These are phyloP conservation scores for Whitmania pigra DNA, from an alignment of 1,140 invertebrate species.

Conservation along the genomic window DNA sequence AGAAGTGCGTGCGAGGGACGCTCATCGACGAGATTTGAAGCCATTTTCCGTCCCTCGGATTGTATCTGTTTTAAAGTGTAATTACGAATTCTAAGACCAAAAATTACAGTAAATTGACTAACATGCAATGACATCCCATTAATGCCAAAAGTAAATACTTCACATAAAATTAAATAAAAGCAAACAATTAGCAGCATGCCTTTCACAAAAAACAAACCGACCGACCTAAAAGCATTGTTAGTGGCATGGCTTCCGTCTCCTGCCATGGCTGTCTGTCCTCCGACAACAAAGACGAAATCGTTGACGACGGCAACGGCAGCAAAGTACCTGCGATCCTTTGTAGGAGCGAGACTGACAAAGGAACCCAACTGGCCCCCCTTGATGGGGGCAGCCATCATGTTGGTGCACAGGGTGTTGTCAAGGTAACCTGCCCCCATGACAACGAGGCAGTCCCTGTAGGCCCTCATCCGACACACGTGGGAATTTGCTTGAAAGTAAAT, in stretches of 20 bases:
- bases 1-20: conserved; percentile 24
- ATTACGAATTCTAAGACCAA: too few species aligned
- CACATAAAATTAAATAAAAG: neutral
- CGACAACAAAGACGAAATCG: conserved; percentile 24
- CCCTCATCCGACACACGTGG: conserved; percentile 19
- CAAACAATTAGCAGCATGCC: neutral
- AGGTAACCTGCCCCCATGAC: conserved; percentile 24
- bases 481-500: neutral
- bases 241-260: conserved; percentile 25
- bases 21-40: conserved; percentile 25
- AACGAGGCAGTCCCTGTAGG: conserved; percentile 22
- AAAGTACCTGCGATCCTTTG: conserved; percentile 23
- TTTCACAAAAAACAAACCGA: neutral
- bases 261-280: conserved; percentile 25
- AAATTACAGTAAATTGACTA: too few species aligned
- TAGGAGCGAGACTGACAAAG: conserved; percentile 21
- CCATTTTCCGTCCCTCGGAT: conserved; percentile 25
- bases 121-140: too few species aligned
- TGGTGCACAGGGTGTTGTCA: conserved; percentile 24
- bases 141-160: too few species aligned
- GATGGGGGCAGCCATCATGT: conserved; percentile 23
- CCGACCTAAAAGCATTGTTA: conserved; percentile 20
- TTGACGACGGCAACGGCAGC: conserved; percentile 24
- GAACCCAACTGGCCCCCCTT: conserved; percentile 17
- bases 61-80: conserved; percentile 15